Base-by-base conservation (phyloP, 2,888 invertebrate species). In the Harmothoe impar region DNA sequence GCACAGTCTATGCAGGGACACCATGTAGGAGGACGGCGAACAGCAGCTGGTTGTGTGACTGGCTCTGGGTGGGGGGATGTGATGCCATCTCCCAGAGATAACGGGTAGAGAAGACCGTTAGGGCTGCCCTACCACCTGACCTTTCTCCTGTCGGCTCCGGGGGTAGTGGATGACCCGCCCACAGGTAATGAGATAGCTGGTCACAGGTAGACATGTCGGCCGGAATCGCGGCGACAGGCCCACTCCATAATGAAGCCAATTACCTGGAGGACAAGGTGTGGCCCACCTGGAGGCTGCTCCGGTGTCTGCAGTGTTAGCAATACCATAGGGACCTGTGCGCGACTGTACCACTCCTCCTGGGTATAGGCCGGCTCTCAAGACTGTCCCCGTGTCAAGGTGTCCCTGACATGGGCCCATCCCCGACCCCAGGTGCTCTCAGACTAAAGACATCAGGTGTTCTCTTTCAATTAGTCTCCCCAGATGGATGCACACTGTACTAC, bases 141-240 rank as follows among this genome's bases (percentile, higher is more conserved):
- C 81, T 81, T 81, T 81, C 81, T 17, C 81, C 81, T 33, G 43
- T 33, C 5, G n/a, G 0, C 35, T 25, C 5, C 23, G 23, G 81
- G 20, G 31, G 81, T 81, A 35, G 33, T 77, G 33, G 81, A 81
- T 81, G 81, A 15, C 35, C 81, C 20, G 33, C 77, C 62, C 5
- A 72, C 81, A 81, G 81, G 43, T 81, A 81, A 81, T 81, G 81
- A 81, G 81, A 81, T 81, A 81, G 7, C 81, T 25, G 81, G 81
- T 33, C 81, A 81, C 43, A 81, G 81, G 81, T 81, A 81, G 81
- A 81, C 81, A 81, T 81, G 81, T 33, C 81, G 23, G 33, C 23
- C 43, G 43, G 81, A 81, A 81, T 81, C 35, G 35, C 17, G 12
- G 81, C 23, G 81, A 81, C 81, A 81, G 43, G 35, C 81, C 33